Evolutionary conservation across 2,888 invertebrate species (phyloP).

Genomic region (Empis stercorea): DNA sequence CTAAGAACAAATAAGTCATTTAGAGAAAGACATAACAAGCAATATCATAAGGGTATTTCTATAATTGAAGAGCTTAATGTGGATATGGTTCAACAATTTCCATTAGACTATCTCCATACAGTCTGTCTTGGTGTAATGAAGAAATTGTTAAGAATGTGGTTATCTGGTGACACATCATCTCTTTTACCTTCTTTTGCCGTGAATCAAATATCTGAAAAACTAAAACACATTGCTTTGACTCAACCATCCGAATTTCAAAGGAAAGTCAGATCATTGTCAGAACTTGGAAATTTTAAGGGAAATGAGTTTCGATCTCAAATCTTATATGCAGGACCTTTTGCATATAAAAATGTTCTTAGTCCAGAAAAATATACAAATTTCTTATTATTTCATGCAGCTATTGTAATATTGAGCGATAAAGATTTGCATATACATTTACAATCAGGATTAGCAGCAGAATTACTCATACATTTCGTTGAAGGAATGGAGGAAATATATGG

Average conservation of each 20-base stretch:
- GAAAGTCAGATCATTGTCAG: background rate
- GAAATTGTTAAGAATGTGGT: background rate
- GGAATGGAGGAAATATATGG: background rate
- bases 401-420: background rate
- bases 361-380: too few species aligned
- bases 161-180: background rate
- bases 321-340: too few species aligned
- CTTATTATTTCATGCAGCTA: too few species aligned
- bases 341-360: background rate
- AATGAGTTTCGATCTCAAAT: background rate
- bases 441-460: background rate
- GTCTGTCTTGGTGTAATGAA: background rate
- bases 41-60: background rate
- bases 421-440: background rate
- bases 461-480: background rate
- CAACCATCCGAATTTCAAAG: background rate
- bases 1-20: background rate
- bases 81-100: background rate
- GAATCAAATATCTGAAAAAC: background rate
- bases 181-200: background rate
- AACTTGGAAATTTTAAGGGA: background rate
- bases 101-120: background rate
- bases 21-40: background rate
- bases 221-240: background rate
- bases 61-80: background rate